phyloP scores from a whole-genome alignment of 2,797 vertebrate species.

The Limosa lapponica region DNA sequence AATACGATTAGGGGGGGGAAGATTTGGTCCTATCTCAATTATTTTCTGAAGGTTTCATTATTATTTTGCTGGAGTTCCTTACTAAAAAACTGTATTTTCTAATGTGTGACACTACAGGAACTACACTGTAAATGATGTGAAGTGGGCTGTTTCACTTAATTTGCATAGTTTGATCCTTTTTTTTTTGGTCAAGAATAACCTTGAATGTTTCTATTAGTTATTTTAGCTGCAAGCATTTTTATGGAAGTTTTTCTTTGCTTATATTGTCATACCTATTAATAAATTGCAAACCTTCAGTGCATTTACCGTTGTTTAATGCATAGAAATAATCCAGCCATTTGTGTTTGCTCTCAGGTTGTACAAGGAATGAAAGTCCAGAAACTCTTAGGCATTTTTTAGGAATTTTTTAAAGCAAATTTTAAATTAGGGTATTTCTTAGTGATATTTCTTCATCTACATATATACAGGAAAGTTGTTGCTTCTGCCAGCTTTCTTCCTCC shows the following conservation, averaged over 20 bases:
- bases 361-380: not conserved
- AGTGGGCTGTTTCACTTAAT: not conserved
- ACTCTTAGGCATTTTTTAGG: not conserved
- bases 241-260: not conserved
- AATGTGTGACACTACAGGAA: not conserved
- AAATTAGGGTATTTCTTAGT: not conserved
- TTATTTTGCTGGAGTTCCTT: not conserved
- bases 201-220: not conserved
- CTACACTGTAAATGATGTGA: not conserved
- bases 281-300: not conserved
- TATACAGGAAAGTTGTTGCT: not conserved
- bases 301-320: not conserved
- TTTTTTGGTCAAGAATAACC: not conserved
- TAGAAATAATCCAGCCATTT: conserved; percentile 5
- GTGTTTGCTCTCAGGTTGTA: conserved; percentile 14
- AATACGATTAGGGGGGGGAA: not conserved
- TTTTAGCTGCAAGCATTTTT: not conserved
- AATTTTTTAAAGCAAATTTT: not conserved
- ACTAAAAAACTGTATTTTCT: not conserved
- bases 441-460: not conserved
- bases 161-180: not conserved
- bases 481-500: not conserved
- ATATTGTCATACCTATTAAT: not conserved
- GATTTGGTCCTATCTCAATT: not conserved
- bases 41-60: conserved; percentile 14